Base-by-base conservation (phyloP, 1,140 invertebrate species). In the Monochamus saltuarius region DNA sequence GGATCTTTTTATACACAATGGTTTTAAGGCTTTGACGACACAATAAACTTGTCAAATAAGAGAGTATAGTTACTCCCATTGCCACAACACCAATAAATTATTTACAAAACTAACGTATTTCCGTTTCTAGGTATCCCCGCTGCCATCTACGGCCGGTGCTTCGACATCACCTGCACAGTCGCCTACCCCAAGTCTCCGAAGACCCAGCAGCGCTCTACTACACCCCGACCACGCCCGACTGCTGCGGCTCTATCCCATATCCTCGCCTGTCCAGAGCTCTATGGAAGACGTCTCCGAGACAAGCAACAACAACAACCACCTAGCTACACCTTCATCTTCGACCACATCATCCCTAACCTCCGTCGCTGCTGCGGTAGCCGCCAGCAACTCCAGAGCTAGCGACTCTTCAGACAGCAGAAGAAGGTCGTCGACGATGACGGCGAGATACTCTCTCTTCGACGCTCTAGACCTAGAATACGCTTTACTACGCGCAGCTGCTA, bases 401-500 rank as follows among this genome's bases (percentile, higher is more conserved):
- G 77, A 81, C 53, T 75, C 77, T 60, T 80, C 79, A 19, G 68
- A 77, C 55, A 70, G 70, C 55, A 68, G 77, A 9, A 68, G 82
- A 13, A 73, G 82, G 9, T 82, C 81, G 22, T 83, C 82, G 9
- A 82, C 79, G 2, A 68, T 72, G 56, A 67, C 68, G 8, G 62
- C 68, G 0, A 55, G 73, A 35, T 89, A 87, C 71, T 88, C 86
- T 42, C 78, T 88, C 17, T 86, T 88, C 75, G 87, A 89, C 73
- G 85, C 86, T 0, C 64, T 88, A 60, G 87, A 89, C 67, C 72
- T 88, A 58, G 87, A 89, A 65, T 89, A 88, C 73, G 85, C 85
- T 0, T 73, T 88, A 2, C 69, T 88, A 16, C 78, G 86, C 36
- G 86, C 86, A 0, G 85, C 86, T 1, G 85, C 87, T 0, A 76